Base-by-base conservation (phyloP, 2,113 vertebrate genomes). In the Pleuronectes platessa region DNA sequence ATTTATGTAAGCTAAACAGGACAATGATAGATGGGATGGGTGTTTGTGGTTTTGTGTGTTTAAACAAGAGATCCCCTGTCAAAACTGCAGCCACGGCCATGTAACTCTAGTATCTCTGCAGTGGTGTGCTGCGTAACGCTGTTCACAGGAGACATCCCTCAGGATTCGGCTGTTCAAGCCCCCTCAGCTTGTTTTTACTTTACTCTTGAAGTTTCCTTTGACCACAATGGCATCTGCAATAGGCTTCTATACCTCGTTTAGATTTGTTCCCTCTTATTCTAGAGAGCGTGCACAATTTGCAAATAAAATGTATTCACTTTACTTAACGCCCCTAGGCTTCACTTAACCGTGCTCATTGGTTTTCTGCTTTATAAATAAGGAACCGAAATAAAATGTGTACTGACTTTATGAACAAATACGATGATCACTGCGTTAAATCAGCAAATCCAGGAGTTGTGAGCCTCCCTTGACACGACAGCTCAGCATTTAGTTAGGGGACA, bases 1-100 rank as follows among this genome's bases (percentile, higher is more conserved):
- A 87, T 90, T 89, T 90, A 83, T 88, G 84, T 82, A 77, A 70
- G 82, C 82, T 82, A 68, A 85, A 90, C 61, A 51, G 66, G 68
- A 78, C 74, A 83, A 54, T 88, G 88, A 91, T 61, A 74, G 85
- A 83, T 88, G 70, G 85, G 76, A 60, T 74, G 69, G 83, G 81
- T 68, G 68, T 68, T 62, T 79, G 90, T 76, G 91, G 89, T 78
- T 88, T 71, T 72, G 59, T 84, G 75, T 86, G 78, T 90, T 91
- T 85, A 69, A 82, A 82, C 71, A 68, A 84, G 73, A 79, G 84
- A 75, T 88, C 81, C 21, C 79, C 85, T 84, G 86, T 89, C 78
- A 89, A 84, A 88, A 75, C 56, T 84, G 64, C 71, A 73, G 64
- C 80, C 72, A 31, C 69, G 12, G 66, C 51, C 59, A 31, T 35